These are phyloP conservation scores for Nansenia antarctica DNA, from an alignment of 2,113 vertebrate genomes.

Conservation along the genomic window DNA sequence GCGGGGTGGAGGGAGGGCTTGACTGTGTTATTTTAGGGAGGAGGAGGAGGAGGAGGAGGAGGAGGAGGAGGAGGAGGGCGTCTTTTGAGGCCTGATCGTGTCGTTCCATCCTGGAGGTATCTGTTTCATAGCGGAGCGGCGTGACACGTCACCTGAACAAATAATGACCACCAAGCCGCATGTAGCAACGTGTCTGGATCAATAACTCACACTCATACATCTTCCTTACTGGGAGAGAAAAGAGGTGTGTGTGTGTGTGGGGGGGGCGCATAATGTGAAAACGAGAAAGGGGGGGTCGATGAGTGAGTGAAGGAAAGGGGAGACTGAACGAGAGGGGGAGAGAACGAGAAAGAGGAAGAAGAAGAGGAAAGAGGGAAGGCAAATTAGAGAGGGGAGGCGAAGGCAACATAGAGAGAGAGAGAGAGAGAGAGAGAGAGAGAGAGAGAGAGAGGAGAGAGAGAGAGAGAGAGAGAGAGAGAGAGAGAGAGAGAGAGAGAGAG, in stretches of 20 bases:
- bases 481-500: constrained; percentile 9
- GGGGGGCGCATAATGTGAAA: neutral
- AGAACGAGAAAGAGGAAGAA: neutral
- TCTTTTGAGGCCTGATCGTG: constrained; percentile 76
- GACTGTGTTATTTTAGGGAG: constrained; percentile 73
- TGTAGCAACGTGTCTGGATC: constrained; percentile 74
- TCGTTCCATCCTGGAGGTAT: constrained; percentile 72
- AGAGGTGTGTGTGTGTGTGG: too few relatives aligned
- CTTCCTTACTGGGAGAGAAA: constrained; percentile 70
- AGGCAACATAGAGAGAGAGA: constrained; percentile 23
- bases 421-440: constrained; percentile 35
- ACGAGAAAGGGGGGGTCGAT: neutral
- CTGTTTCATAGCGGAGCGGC: constrained; percentile 70
- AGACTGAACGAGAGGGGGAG: neutral
- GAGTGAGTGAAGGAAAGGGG: constrained; percentile 4
- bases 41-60: too few relatives aligned
- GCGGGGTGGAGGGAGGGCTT: constrained; percentile 30
- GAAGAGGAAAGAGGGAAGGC: neutral
- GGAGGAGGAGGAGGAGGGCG: too few relatives aligned
- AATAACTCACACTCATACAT: constrained; percentile 76
- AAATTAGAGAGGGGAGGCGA: constrained; percentile 25
- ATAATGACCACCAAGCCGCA: constrained; percentile 72
- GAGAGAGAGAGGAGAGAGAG: constrained; percentile 44
- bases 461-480: constrained; percentile 42
- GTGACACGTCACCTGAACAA: constrained; percentile 78